These are phyloP conservation scores for Peromyscus californicus DNA, from an alignment of 2,113 vertebrate species.

Conservation along the genomic window DNA sequence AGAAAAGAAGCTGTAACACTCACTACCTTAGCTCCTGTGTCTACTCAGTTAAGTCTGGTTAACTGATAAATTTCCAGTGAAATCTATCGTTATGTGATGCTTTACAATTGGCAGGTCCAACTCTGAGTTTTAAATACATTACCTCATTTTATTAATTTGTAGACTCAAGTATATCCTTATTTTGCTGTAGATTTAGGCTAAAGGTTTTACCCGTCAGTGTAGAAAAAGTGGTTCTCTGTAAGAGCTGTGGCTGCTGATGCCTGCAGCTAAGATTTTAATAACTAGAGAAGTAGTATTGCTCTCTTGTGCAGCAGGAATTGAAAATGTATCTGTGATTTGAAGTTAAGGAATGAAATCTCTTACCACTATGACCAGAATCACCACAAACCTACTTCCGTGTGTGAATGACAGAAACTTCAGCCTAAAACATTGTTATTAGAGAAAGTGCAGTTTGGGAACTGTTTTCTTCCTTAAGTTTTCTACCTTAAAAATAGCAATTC, in stretches of 20 bases:
- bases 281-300: neutral
- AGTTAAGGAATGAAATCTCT: neutral
- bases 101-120: neutral
- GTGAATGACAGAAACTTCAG: neutral
- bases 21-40: constrained; percentile 44
- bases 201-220: neutral
- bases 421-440: neutral
- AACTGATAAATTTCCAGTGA: constrained; percentile 34
- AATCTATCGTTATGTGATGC: constrained; percentile 24
- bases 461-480: neutral
- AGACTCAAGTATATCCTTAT: constrained; percentile 19
- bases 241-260: neutral
- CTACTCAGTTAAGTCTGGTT: neutral
- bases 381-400: neutral
- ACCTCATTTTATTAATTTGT: constrained; percentile 23
- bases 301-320: constrained; percentile 19
- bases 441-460: neutral
- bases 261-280: neutral
- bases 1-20: neutral
- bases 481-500: constrained; percentile 43
- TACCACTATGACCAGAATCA: constrained; percentile 21
- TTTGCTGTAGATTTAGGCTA: constrained; percentile 26
- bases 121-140: constrained; percentile 29
- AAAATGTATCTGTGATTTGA: neutral
- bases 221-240: neutral